Percentiles rank a stretch among this genome's conserved stretches.
Conservation (phyloP, 2,797 vertebrate species). For the Mico argentatus region DNA sequence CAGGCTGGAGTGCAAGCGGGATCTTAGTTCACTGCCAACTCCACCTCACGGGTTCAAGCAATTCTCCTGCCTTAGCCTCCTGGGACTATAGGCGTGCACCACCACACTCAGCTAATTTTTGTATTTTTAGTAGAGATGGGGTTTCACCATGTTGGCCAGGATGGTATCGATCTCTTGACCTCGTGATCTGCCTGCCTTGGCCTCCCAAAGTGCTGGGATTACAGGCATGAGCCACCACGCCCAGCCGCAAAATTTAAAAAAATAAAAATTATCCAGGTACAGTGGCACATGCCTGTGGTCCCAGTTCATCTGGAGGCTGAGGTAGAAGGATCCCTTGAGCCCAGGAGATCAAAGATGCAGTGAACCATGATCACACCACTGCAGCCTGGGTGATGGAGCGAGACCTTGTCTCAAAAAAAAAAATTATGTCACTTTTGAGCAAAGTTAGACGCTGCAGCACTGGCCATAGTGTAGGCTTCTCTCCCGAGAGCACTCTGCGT, state of each 20-base stretch:
- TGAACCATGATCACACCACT: too few species aligned
- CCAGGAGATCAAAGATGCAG: too few species aligned
- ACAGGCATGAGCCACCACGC: neutral
- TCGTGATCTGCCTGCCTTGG: neutral
- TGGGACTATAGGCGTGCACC: neutral
- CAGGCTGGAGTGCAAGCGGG: too few species aligned
- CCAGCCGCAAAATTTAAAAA: too few species aligned
- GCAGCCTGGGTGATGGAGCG: neutral
- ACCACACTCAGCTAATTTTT: neutral
- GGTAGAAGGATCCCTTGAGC: too few species aligned
- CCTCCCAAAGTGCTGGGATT: neutral
- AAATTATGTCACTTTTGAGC: neutral
- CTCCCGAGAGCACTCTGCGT: rapidly evolving
- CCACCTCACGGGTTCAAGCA: neutral
- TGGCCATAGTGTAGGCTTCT: rapidly evolving
- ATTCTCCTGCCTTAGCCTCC: neutral
- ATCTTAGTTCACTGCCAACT: too few species aligned
- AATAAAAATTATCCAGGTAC: too few species aligned
- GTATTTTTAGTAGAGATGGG: neutral
- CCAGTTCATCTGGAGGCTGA: neutral
- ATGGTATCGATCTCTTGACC: neutral
- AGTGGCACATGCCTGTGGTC: too few species aligned
- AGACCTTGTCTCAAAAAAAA: neutral
- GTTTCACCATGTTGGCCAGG: neutral
- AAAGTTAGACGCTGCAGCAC: rapidly evolving